A percentile compares a stretch with the other conserved stretches of the same genome.
These are phyloP conservation scores for Mimas tiliae DNA, from an alignment of 2,888 invertebrate species.

Conservation along the genomic window DNA sequence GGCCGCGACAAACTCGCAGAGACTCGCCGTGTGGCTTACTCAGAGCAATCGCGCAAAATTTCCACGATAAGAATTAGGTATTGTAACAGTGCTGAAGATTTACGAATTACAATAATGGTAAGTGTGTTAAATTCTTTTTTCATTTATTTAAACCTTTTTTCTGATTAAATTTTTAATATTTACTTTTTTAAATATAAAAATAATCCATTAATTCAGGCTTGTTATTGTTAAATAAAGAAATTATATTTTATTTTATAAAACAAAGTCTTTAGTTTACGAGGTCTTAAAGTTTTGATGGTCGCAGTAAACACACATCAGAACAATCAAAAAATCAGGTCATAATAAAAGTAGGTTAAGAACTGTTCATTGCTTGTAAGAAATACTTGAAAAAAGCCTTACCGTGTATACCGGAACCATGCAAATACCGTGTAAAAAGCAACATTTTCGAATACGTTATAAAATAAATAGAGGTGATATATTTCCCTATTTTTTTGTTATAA, in stretches of 20 bases:
- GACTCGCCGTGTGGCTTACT: constrained; percentile 49
- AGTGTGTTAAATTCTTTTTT: constrained; percentile 42
- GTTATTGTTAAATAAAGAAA: too few species aligned
- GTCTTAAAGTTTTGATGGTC: constrained; percentile 15
- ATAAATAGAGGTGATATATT: not conserved
- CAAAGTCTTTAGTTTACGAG: not conserved
- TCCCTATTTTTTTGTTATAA: not conserved
- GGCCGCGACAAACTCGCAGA: constrained; percentile 55
- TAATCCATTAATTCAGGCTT: too few species aligned
- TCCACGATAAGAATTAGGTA: constrained; percentile 72
- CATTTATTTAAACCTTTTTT: too few species aligned
- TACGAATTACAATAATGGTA: constrained; percentile 72
- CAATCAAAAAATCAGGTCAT: constrained; percentile 49
- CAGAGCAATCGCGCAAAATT: constrained; percentile 56
- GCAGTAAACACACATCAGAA: constrained; percentile 29
- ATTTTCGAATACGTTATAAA: not conserved
- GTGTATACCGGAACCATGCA: constrained; percentile 42
- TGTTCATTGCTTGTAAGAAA: constrained; percentile 50
- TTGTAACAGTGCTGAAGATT: constrained; percentile 70
- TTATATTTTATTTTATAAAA: not conserved
- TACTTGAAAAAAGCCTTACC: constrained; percentile 47
- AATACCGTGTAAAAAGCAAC: not conserved
- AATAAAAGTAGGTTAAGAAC: constrained; percentile 63
- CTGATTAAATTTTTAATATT: not conserved
- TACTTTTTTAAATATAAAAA: not conserved